Evolutionary conservation across 2,888 invertebrate species (phyloP), one percentile per base, ranked within the genome.

Genomic region (Drosophila neonasuta): DNA sequence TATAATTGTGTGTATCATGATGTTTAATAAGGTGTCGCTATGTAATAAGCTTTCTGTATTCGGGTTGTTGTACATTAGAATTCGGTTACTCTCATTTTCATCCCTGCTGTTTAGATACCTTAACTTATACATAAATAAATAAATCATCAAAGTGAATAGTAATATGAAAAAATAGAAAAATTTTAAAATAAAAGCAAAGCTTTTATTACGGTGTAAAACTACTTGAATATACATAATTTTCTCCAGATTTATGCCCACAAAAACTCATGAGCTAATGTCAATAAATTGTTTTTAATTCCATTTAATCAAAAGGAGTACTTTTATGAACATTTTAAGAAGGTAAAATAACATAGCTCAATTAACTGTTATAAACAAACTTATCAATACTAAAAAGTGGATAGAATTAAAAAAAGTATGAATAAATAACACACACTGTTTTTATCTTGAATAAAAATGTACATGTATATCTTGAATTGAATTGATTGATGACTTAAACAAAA

Each of bases 81-180:
- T 58, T 71, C 48, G 48, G 67, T 59, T 50, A 67, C 56, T 63
- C 66, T 56, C 42, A 56, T 55, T 44, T 58, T 67, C 65, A 67
- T 71, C 71, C 60, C 41, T 65, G 54, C 62, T 60, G 60, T 67
- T 71, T 59, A 70, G 71, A 59, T 59, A 66, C 62, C 68, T 68
- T 68, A 63, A 59, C 76, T 65, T 79, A 66, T 68, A 79, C 76
- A 77, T 63, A 71, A 67, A 74, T 67, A 64, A 67, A 58, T 67
- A 64, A 61, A 58, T 48, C 42, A 30, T 50, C 11, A 17, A 52
- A 79, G 46, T 57, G 42, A 68, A 76, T 69, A 64, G 63, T 54
- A 63, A 55, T 39, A 42, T 41, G 29, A 32, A 32, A 17, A 55
- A 42, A 13, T 7, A 11, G 49, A 20, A 58, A 24, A 24, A 24